Conservation (phyloP, 1,140 invertebrate genomes). For the Wasmannia auropunctata region DNA sequence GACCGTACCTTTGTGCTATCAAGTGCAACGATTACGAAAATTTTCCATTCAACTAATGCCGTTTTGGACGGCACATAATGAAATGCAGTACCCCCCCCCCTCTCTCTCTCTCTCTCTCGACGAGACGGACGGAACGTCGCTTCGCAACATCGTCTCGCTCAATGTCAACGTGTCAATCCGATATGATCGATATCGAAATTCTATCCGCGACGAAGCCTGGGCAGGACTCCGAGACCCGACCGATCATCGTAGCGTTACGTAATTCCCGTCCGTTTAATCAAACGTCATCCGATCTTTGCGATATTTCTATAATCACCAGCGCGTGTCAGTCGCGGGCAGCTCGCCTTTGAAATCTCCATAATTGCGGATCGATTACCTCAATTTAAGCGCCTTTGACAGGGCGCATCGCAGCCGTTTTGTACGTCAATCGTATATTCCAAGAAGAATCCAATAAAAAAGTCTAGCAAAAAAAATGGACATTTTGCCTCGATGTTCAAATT, state of each 20-base stretch:
- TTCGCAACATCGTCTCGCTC: background rate
- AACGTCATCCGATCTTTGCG: slow-evolving; percentile 26
- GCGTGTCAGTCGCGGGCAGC: slow-evolving; percentile 7
- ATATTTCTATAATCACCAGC: slow-evolving; percentile 34
- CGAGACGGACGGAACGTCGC: background rate
- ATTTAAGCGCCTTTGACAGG: slow-evolving; percentile 7
- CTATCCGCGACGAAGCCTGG: slow-evolving; percentile 15
- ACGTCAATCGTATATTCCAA: background rate
- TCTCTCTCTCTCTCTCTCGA: too few relatives aligned
- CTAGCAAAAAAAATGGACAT: background rate
- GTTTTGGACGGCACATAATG: background rate
- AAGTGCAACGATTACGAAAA: background rate
- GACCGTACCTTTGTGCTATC: background rate
- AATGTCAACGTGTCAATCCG: slow-evolving; percentile 30
- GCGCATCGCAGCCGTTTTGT: background rate
- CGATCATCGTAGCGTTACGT: slow-evolving; percentile 27
- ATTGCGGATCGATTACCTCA: slow-evolving; percentile 23
- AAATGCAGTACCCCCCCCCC: background rate
- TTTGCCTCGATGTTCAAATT: background rate
- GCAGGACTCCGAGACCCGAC: slow-evolving; percentile 1
- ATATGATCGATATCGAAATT: slow-evolving; percentile 47
- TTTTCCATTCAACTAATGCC: background rate
- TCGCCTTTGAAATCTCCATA: slow-evolving; percentile 25
- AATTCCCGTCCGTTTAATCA: slow-evolving; percentile 44
- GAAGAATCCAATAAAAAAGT: background rate